Evolutionary conservation across 2,797 vertebrate genomes (phyloP), one percentile per base, ranked within the genome.

Genomic region (Ptychadena robeensis): DNA sequence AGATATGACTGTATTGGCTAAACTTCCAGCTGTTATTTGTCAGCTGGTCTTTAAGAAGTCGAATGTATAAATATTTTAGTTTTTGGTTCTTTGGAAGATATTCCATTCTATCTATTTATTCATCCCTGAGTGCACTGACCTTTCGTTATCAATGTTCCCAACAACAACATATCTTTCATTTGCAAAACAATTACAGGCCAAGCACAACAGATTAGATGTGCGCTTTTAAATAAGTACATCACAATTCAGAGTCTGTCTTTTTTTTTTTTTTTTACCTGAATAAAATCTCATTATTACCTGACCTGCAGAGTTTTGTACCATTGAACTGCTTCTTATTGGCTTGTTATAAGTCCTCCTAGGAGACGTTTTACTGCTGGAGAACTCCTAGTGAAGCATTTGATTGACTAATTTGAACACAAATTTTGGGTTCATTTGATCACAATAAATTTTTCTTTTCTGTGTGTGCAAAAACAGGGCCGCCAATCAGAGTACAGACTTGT

Each of bases 31-130:
- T 3, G 11, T 48, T 48, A 48, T 48, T 4, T 59, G 7, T 35
- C 18, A 35, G 25, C 28, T 34, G 48, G 37, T 71, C 2, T 72
- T 38, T 57, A 11, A 9, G 40, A 35, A 9, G 18, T 78, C 30
- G 64, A 40, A 63, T 37, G 18, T 32, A 15, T 64, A 34, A 30
- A 48, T 30, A 59, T 59, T 14, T 37, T 40, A 28, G n/a, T 37
- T 44, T 10, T 27, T 70, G 9, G 25, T 71, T 57, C 14, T 38
- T 32, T 3, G 4, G 66, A 37, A 22, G 30, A 18, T 61, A 79
- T 44, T 35, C 18, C 63, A 30, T 67, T 34, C 28, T 40, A 14
- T 57, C 30, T 79, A 31, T 79, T 57, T 79, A 70, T 71, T 68
- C 9, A 22, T 11, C 37, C 27, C 44, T n/a, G 34, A 63, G 78